These are phyloP conservation scores for Drosophila paramelanica DNA, from an alignment of 2,888 invertebrate species.

Conservation along the genomic window DNA sequence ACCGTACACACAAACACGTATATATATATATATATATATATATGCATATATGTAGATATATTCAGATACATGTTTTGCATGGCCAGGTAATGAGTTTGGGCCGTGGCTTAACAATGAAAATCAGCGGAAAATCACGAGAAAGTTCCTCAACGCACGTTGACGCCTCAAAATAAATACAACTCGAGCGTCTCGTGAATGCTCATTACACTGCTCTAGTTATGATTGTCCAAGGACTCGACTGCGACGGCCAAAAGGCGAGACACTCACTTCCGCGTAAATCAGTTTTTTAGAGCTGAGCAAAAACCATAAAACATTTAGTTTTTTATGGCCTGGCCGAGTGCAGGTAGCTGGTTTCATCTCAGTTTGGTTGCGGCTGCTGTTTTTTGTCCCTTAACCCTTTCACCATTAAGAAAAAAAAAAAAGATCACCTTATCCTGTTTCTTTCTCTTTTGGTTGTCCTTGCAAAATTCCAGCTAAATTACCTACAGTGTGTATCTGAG, in stretches of 20 bases:
- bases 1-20: not conserved
- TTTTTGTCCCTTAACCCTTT: constrained; percentile 75
- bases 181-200: constrained; percentile 17
- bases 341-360: constrained; percentile 21
- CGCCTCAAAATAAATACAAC: constrained; percentile 20
- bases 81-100: constrained; percentile 50
- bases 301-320: constrained; percentile 69
- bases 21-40: not conserved
- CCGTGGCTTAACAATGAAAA: constrained; percentile 67
- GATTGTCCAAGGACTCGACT: constrained; percentile 55
- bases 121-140: constrained; percentile 74
- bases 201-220: constrained; percentile 65
- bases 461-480: constrained; percentile 53
- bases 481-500: constrained; percentile 4
- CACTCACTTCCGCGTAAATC: constrained; percentile 69
- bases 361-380: constrained; percentile 28
- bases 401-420: constrained; percentile 67
- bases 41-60: not conserved
- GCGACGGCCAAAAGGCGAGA: constrained; percentile 15
- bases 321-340: constrained; percentile 53
- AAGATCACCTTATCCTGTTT: constrained; percentile 3
- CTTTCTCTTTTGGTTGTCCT: constrained; percentile 52
- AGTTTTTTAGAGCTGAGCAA: constrained; percentile 47
- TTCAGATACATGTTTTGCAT: constrained; percentile 20
- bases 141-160: constrained; percentile 29